Conservation (phyloP, 2,113 vertebrate species). For the Eira barbara region DNA sequence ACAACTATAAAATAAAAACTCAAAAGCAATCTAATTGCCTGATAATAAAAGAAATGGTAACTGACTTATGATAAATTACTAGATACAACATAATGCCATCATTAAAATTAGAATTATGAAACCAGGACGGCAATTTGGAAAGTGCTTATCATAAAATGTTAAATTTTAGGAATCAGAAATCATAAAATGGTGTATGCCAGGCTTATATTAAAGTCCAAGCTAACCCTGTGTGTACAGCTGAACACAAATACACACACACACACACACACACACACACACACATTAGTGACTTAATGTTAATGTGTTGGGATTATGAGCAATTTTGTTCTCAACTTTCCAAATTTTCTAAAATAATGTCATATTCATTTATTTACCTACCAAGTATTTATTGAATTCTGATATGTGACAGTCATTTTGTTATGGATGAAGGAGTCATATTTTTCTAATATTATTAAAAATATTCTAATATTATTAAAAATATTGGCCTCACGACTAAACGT, state of each 20-base stretch:
- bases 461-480: background rate
- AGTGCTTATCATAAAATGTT: background rate
- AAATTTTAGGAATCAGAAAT: conserved; percentile 10
- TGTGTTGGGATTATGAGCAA: background rate
- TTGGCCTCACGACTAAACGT: background rate
- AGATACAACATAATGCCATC: background rate
- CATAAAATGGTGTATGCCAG: background rate
- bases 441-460: background rate
- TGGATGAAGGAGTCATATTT: background rate
- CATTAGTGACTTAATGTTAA: background rate
- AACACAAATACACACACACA: background rate
- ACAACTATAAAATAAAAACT: background rate
- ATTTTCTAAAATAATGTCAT: background rate
- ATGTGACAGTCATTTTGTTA: background rate
- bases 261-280: background rate
- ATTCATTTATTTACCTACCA: background rate
- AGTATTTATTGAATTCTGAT: background rate
- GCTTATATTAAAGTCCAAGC: background rate
- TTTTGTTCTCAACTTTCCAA: background rate
- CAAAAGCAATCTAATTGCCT: background rate
- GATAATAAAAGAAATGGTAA: background rate
- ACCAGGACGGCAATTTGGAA: background rate
- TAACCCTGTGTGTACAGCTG: background rate
- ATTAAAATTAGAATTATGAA: background rate
- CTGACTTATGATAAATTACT: background rate